Evolutionary conservation across 2,113 vertebrate species (phyloP), one percentile per base, ranked within the genome.

Genomic region (Chaenogobius annularis): DNA sequence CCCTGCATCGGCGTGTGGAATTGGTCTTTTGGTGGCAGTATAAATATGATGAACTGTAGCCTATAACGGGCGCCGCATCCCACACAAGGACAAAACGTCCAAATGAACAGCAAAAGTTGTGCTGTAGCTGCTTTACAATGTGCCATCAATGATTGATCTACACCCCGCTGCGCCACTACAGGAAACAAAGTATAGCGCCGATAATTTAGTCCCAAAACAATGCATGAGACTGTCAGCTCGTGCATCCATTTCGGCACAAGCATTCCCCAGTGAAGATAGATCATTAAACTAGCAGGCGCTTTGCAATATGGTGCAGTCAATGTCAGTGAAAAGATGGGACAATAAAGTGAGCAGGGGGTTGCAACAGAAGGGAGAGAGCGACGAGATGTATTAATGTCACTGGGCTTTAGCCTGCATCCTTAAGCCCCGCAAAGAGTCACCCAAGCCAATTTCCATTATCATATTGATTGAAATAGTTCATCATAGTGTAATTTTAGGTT

Each of bases 391-490:
- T 89, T 89, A 91, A 92, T 89, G 89, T 88, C 82, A 91, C 92
- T 80, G 81, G 92, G 91, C 91, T 91, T 91, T 88, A 88, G 88
- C 82, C 83, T 81, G 89, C 81, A 89, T 93, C 90, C 91, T 89
- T 93, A 92, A 93, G 93, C 92, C 88, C 88, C 87, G 89, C 93
- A 89, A 89, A 91, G 91, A 91, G 93, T 92, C 86, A 86, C 92
- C 91, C 89, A 93, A 93, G 90, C 90, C 95, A 94, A 93, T 90
- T 95, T 95, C 95, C 95, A 99, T 98, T 98, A 98, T 95, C 96
- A 98, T 98, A 98, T 98, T 99, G 96, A 98, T 97, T 96, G 96
- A 94, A 95, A 95, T 95, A 97, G 94, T 96, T 96, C 95, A 97
- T 95, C 96, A 94, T 93, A 94, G 94, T 93, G 93, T 94, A 95